These are phyloP conservation scores for Nineta flava DNA, from an alignment of 2,888 invertebrate genomes.

Conservation along the genomic window DNA sequence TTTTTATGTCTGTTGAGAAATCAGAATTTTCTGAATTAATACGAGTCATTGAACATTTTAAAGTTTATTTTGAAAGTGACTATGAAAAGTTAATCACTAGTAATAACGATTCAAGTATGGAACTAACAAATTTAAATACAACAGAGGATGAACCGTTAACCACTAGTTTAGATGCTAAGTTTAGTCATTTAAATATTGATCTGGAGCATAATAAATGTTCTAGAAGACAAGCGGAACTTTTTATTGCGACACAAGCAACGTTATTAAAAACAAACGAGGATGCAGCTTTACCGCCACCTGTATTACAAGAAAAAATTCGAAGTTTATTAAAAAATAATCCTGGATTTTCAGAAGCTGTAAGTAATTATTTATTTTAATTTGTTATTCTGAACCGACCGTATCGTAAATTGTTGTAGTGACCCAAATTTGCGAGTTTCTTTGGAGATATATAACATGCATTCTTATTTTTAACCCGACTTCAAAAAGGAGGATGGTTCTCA, in stretches of 20 bases:
- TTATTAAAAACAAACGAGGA: conserved; percentile 67
- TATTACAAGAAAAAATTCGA: conserved; percentile 57
- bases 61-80: conserved; percentile 41
- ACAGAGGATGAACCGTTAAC: background rate
- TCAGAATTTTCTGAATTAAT: conserved; percentile 72
- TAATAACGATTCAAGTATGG: background rate
- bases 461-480: no score
- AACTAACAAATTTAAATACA: background rate
- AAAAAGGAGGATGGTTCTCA: no score
- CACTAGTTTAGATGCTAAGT: background rate
- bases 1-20: conserved; percentile 67
- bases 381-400: conserved; percentile 2
- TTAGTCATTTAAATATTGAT: conserved; percentile 12
- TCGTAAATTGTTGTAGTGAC: no score
- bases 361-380: background rate
- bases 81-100: background rate
- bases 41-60: conserved; percentile 53
- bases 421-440: no score
- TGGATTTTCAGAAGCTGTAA: conserved; percentile 65
- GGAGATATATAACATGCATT: no score
- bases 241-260: conserved; percentile 74
- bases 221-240: conserved; percentile 74
- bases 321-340: conserved; percentile 61
- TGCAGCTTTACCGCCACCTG: conserved; percentile 58
- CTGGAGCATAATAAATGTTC: conserved; percentile 60